These are phyloP conservation scores for Mythimna ferrago DNA, from an alignment of 2,888 invertebrate genomes.

Conservation along the genomic window DNA sequence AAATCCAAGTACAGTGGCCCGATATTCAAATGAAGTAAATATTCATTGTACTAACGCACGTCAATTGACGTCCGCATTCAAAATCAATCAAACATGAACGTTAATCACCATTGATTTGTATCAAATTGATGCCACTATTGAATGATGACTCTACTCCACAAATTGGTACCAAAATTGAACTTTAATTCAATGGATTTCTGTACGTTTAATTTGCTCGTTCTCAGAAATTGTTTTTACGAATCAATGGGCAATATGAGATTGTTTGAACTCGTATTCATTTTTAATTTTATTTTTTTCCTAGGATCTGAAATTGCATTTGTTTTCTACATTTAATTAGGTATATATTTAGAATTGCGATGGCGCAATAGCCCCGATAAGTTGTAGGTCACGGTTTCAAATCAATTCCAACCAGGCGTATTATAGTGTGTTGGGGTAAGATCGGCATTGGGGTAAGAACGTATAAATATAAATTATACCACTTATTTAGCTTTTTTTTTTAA, in stretches of 20 bases:
- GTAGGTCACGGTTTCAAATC: too few species aligned
- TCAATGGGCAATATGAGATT: slow-evolving; percentile 6
- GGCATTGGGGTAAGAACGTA: too few species aligned
- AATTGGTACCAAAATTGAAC: slow-evolving; percentile 29
- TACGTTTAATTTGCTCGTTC: slow-evolving; percentile 12
- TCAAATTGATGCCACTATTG: slow-evolving; percentile 47
- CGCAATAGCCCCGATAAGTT: too few species aligned
- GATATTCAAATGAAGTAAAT: slow-evolving; percentile 57
- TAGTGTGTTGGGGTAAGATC: too few species aligned
- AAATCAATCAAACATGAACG: slow-evolving; percentile 61
- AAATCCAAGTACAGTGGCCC: slow-evolving; percentile 15
- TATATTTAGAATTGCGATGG: neutral
- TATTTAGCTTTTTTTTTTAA: too few species aligned
- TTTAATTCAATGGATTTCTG: slow-evolving; percentile 14
- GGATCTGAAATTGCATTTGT: neutral
- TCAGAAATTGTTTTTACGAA: slow-evolving; percentile 13
- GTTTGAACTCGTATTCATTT: neutral
- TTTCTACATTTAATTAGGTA: neutral
- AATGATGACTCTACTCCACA: slow-evolving; percentile 11
- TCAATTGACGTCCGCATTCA: slow-evolving; percentile 53
- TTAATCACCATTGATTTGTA: slow-evolving; percentile 60
- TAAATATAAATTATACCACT: too few species aligned
- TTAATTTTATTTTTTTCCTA: neutral
- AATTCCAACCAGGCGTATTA: too few species aligned
- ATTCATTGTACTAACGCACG: slow-evolving; percentile 38